Conservation (phyloP, 2,888 invertebrate genomes). For the Ariolimax columbianus region DNA sequence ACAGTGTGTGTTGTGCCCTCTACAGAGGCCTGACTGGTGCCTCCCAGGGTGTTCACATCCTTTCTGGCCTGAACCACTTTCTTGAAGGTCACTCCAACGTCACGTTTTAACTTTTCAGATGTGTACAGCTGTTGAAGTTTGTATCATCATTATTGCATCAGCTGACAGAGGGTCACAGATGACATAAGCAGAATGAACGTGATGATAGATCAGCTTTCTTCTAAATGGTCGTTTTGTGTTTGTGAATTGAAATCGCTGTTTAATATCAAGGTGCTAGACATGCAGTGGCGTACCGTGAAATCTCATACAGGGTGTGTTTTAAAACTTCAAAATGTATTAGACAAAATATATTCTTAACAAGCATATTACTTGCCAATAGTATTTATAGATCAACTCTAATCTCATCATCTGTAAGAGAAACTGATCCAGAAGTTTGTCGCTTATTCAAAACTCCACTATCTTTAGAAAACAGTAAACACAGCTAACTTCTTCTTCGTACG, state of each 20-base stretch:
- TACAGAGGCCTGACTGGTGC: constrained; percentile 95
- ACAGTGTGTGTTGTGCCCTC: constrained; percentile 91
- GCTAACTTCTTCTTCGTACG: too few relatives aligned
- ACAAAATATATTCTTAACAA: too few relatives aligned
- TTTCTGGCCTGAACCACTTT: constrained; percentile 93
- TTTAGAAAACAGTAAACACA: too few relatives aligned
- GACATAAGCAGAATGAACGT: not conserved
- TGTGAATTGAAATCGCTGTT: not conserved
- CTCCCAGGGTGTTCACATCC: constrained; percentile 93
- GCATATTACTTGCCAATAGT: too few relatives aligned
- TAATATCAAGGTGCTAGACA: not conserved
- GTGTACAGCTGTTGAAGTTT: constrained; percentile 84
- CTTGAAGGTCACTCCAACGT: constrained; percentile 94
- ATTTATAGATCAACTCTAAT: too few relatives aligned
- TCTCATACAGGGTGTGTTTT: too few relatives aligned
- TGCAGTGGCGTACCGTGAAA: too few relatives aligned
- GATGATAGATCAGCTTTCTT: not conserved
- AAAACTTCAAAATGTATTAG: too few relatives aligned
- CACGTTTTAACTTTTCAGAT: constrained; percentile 89
- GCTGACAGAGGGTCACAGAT: constrained; percentile 11
- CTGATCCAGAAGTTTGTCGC: too few relatives aligned
- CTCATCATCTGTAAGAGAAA: too few relatives aligned
- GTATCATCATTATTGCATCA: not conserved
- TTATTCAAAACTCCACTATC: too few relatives aligned
- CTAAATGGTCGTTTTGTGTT: too few relatives aligned